phyloP scores from a whole-genome alignment of 2,797 vertebrate species.

The Rallus crepitans region DNA sequence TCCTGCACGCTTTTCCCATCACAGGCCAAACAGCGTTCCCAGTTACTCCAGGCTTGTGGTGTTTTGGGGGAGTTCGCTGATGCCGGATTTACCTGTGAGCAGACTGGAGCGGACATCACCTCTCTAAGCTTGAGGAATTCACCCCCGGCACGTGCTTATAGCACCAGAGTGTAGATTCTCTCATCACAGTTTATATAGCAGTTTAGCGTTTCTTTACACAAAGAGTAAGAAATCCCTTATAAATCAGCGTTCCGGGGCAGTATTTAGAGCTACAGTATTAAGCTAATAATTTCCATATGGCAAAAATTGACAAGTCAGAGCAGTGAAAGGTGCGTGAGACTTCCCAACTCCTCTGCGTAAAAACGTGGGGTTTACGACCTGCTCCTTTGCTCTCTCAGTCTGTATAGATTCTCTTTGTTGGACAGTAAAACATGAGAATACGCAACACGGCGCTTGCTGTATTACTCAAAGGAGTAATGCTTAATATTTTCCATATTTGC shows the following conservation, averaged over 20 bases:
- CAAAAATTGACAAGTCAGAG: constrained; percentile 59
- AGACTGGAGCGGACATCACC: neutral
- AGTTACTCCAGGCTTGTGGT: neutral
- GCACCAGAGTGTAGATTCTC: neutral
- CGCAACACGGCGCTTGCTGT: neutral
- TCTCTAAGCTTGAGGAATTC: neutral
- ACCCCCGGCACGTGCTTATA: neutral
- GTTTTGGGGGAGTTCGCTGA: neutral
- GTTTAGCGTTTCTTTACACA: constrained; percentile 26
- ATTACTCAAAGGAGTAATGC: neutral
- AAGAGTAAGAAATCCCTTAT: constrained; percentile 24
- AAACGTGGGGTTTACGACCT: constrained; percentile 26
- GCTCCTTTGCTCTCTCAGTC: neutral
- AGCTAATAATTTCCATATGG: constrained; percentile 74
- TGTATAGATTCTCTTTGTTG: neutral
- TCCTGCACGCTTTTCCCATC: neutral
- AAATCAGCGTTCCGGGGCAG: constrained; percentile 37
- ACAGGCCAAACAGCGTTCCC: neutral
- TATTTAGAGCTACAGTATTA: constrained; percentile 54
- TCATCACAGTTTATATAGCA: neutral
- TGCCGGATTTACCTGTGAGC: neutral
- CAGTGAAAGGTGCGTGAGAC: constrained; percentile 32
- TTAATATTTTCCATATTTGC: constrained; percentile 28
- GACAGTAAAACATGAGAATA: constrained; percentile 22
- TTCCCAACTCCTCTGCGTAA: neutral